Evolutionary conservation across 2,888 invertebrate species (phyloP), one percentile per base, ranked within the genome.

Genomic region (Sphaerophoria rueppellii): DNA sequence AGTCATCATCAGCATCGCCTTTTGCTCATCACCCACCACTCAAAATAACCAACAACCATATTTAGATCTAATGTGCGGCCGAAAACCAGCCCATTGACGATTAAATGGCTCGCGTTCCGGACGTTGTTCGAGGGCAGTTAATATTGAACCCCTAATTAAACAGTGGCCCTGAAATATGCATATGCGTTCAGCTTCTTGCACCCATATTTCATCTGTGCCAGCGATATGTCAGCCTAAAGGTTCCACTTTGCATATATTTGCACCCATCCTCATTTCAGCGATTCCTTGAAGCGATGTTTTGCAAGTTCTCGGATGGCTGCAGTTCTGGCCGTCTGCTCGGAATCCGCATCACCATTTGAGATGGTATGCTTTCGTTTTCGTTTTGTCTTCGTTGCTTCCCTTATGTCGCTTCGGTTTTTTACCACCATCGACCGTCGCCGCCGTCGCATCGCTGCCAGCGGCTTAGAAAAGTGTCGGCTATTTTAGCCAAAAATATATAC

Each of bases 91-190:
- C 67, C 61, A 65, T 65, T 50, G 61, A 60, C 83, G 75, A 81
- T 76, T 85, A 85, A 81, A 85, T 76, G 79, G 72, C 81, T 76
- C 80, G 81, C 81, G 80, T 85, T 35, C 48, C 24, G 6, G 16
- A 11, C n/a, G n/a, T 4, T 32, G 2, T 40, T 37, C 67, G 35
- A 52, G 43, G 48, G 50, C 69, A 16, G 78, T 69, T 70, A 71
- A 77, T 86, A 81, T 71, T 72, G 48, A 82, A 78, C 90, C 90
- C 90, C 90, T 91, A 91, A 91, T 91, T 91, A 91, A 91, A 91
- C 91, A 88, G 91, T 91, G 91, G 91, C 91, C 83, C 90, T 90
- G 90, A 91, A 91, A 91, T 91, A 91, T 91, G 91, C 91, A 91
- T 91, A 91, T 85, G 87, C 78, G 78, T 86, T 77, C 58, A 71